Conservation (phyloP, 2,888 invertebrate species). For the Polyploca ridens region DNA sequence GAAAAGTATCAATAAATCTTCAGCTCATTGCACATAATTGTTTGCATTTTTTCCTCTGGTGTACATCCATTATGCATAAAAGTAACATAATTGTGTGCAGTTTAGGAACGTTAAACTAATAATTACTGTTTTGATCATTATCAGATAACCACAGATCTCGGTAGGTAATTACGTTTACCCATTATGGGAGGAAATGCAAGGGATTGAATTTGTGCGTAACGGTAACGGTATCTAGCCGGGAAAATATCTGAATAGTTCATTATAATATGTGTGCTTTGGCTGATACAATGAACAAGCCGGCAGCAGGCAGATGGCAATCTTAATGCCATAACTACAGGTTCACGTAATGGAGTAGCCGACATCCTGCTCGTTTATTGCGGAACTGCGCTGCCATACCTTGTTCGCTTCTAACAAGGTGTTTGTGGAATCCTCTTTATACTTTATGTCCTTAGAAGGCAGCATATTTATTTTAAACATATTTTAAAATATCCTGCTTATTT, state of each 20-base stretch:
- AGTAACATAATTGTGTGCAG: neutral
- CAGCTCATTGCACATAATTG: neutral
- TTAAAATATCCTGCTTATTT: no score
- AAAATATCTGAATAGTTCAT: constrained; percentile 56
- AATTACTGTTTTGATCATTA: constrained; percentile 45
- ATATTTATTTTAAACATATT: neutral
- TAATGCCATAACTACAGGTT: constrained; percentile 58
- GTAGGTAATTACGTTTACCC: constrained; percentile 54
- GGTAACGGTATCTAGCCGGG: constrained; percentile 57
- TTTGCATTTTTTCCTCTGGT: neutral
- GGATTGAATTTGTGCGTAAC: constrained; percentile 52
- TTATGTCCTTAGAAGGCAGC: neutral
- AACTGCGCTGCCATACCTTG: constrained; percentile 35
- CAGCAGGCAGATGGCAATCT: constrained; percentile 63
- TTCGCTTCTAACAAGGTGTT: constrained; percentile 41
- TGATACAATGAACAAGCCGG: constrained; percentile 48
- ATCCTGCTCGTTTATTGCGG: constrained; percentile 48
- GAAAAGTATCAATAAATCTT: constrained; percentile 1
- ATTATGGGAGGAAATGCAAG: constrained; percentile 56
- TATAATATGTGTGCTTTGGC: constrained; percentile 54
- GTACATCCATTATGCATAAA: neutral
- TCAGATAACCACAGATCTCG: constrained; percentile 48
- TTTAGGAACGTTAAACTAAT: neutral
- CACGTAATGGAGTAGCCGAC: constrained; percentile 67
- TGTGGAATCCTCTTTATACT: constrained; percentile 30